Conservation (phyloP, 2,888 invertebrate species). For the Disparrhopalites patrizii region DNA sequence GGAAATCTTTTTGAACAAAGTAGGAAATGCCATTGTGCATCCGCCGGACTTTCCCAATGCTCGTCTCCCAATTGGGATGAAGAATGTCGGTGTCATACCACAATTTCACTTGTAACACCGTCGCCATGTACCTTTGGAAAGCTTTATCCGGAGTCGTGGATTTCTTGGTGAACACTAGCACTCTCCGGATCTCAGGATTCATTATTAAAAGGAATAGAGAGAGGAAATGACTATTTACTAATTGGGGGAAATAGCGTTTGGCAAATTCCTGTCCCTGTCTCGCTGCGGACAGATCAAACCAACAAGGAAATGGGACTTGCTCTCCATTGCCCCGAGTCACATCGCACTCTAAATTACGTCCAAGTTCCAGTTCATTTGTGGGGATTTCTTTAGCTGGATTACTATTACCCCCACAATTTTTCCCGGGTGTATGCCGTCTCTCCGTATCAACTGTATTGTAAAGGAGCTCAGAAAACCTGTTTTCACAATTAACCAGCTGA, state of each 20-base stretch:
- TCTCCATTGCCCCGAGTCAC: neutral
- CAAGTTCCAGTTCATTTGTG: neutral
- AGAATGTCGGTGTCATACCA: constrained; percentile 14
- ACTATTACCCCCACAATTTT: too few relatives aligned
- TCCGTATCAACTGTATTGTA: too few relatives aligned
- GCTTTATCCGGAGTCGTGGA: constrained; percentile 1
- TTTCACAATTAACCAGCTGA: too few relatives aligned
- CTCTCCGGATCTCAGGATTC: neutral
- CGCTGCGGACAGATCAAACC: constrained; percentile 1
- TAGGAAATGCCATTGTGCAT: neutral
- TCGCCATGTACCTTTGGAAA: constrained; percentile 1
- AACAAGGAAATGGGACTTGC: neutral
- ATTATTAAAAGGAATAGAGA: constrained; percentile 4
- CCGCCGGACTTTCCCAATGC: constrained; percentile 1
- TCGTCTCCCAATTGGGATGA: neutral
- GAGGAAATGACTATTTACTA: constrained; percentile 4
- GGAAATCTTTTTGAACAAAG: neutral
- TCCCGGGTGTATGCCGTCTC: too few relatives aligned
- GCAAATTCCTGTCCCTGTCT: constrained; percentile 10
- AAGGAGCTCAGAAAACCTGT: too few relatives aligned
- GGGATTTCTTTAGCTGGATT: too few relatives aligned
- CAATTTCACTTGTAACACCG: constrained; percentile 8
- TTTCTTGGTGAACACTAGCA: neutral
- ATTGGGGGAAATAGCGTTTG: neutral
- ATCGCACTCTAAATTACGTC: too few relatives aligned